Evolutionary conservation across 92 coral and sea anemone species (phyloP).

Genomic region (Heteractis magnifica): DNA sequence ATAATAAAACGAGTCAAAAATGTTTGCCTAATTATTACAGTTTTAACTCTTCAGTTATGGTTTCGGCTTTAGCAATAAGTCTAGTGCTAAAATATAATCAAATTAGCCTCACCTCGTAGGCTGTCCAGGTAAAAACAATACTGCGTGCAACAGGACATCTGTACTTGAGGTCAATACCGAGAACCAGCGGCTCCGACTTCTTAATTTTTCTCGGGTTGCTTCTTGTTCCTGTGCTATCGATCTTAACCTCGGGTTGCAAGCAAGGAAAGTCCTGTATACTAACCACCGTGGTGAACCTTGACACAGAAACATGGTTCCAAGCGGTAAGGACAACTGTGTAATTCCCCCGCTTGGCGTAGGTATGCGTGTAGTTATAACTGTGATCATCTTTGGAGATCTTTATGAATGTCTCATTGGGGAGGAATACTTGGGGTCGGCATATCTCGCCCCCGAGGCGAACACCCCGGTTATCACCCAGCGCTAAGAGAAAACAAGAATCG

Average conservation of each 20-base stretch:
- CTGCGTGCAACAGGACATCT: conserved; percentile 80
- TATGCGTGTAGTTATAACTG: conserved; percentile 43
- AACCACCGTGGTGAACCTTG: conserved; percentile 39
- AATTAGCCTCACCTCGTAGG: conserved; percentile 36
- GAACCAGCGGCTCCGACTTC: conserved; percentile 53
- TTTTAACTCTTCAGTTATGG: no score
- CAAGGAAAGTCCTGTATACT: conserved; percentile 67
- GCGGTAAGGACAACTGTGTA: conserved; percentile 54
- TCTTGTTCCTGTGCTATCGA: conserved; percentile 59
- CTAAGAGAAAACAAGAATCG: conserved; percentile 59
- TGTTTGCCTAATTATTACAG: no score
- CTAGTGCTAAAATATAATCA: neutral
- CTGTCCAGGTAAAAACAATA: conserved; percentile 70
- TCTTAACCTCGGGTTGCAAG: conserved; percentile 59
- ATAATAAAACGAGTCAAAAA: no score
- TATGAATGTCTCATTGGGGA: conserved; percentile 32
- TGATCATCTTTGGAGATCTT: conserved; percentile 37
- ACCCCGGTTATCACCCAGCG: conserved; percentile 51
- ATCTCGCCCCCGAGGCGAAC: conserved; percentile 53
- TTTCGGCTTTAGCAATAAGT: no score
- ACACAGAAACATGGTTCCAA: conserved; percentile 63
- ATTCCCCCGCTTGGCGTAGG: conserved; percentile 54
- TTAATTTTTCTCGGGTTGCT: conserved; percentile 58
- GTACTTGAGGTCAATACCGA: conserved; percentile 50
- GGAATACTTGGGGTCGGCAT: conserved; percentile 45